Percentiles rank a stretch among this genome's conserved stretches.
These are phyloP conservation scores for Caracal caracal DNA, from an alignment of 2,113 vertebrate species.

Conservation along the genomic window DNA sequence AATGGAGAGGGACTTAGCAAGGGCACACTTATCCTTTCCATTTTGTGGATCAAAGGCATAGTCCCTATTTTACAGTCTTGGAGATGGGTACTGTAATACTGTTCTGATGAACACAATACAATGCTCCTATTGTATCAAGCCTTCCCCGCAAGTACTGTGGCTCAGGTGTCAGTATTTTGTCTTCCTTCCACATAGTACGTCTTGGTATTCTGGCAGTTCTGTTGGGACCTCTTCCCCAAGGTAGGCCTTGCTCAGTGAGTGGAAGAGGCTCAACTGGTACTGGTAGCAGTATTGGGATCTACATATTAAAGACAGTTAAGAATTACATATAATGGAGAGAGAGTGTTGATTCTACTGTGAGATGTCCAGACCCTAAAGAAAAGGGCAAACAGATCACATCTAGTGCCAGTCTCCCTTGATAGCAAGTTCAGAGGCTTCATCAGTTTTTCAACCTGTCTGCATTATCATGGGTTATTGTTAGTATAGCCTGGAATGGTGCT, in stretches of 20 bases:
- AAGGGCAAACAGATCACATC: neutral
- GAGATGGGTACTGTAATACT: neutral
- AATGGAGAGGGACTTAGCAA: neutral
- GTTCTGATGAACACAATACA: neutral
- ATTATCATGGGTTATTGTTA: neutral
- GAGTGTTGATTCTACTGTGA: neutral
- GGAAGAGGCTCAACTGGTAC: neutral
- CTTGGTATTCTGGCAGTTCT: neutral
- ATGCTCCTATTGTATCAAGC: neutral
- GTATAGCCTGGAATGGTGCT: neutral
- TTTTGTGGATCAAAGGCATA: neutral
- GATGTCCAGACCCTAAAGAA: neutral
- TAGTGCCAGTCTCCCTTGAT: neutral
- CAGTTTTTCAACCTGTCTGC: neutral
- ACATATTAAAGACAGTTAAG: neutral
- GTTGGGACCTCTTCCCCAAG: neutral
- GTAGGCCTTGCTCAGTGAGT: neutral
- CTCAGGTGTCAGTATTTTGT: constrained; percentile 1
- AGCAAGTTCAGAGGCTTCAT: neutral
- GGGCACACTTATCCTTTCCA: neutral
- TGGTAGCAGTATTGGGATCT: neutral
- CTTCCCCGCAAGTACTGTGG: neutral
- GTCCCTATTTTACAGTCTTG: neutral
- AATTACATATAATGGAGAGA: neutral
- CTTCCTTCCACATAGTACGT: neutral